Evolutionary conservation across 2,888 invertebrate genomes (phyloP), one percentile per base, ranked within the genome.

Genomic region (Drosophila emarginata): DNA sequence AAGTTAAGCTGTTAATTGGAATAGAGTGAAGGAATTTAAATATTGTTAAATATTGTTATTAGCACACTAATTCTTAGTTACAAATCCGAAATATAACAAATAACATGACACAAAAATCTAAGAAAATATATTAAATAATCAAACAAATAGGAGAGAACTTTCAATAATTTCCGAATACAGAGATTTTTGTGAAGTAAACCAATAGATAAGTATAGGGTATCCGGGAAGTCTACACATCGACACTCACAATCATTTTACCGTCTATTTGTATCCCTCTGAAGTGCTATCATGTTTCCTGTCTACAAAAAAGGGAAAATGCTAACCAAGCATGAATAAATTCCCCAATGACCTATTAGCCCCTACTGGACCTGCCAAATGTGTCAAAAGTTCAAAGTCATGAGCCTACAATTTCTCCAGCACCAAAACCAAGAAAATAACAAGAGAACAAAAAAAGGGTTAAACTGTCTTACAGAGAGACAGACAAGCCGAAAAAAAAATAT

Each of bases 351-450:
- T 79, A 80, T 80, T 80, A 81, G 67, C 71, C 53, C 64, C 37
- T 51, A 61, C 72, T 57, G 67, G 74, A 77, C 72, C 72, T 84
- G 85, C 64, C 85, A 84, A 84, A 81, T 84, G 78, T 82, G 85
- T 82, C 82, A 85, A 78, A 75, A 82, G 85, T 82, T 85, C 82
- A 82, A 82, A 85, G 78, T 82, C 80, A 76, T 76, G 73, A 14
- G 21, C 63, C 74, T 59, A 68, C 72, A 72, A 70, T 58, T 70
- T 74, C 56, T 64, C 21, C 39, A 28, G 14, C 23, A 21, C 18
- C 36, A 14, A 28, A 14, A 51, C n/a, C 23, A 23, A 36, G 56
- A n/a, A 45, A 45, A 45, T 37, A n/a, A 37, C 37, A n/a, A 37
- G n/a, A 45, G 11, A 58, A n/a, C n/a, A 14, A 50, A 63, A 73